These are phyloP conservation scores for Caenorhabditis remanei DNA, from an alignment of 1,140 invertebrate genomes.

Conservation along the genomic window DNA sequence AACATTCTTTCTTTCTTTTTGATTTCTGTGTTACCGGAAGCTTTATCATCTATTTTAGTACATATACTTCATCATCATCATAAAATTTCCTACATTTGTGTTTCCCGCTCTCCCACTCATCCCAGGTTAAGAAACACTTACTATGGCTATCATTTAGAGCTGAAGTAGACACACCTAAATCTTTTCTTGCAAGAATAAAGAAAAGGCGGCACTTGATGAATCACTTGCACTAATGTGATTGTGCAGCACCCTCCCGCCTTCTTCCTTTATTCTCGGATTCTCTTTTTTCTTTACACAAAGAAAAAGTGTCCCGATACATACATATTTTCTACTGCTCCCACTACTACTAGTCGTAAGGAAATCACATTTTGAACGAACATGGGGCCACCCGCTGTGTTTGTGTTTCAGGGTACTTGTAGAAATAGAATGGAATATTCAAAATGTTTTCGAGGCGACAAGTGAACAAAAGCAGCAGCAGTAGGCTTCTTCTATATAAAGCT, in stretches of 20 bases:
- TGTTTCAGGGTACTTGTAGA: not conserved
- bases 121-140: not conserved
- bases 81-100: too few species aligned
- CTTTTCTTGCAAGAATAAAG: conserved; percentile 22
- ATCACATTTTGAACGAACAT: conserved; percentile 17
- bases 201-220: conserved; percentile 55
- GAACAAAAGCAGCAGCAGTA: not conserved
- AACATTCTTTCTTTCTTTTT: too few species aligned
- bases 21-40: too few species aligned
- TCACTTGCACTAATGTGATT: conserved; percentile 55
- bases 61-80: too few species aligned
- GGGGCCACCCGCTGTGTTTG: not conserved
- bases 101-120: too few species aligned
- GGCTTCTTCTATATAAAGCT: conserved; percentile 29
- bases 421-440: conserved; percentile 20
- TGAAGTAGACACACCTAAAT: conserved; percentile 2
- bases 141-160: too few species aligned
- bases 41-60: too few species aligned
- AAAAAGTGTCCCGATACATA: not conserved
- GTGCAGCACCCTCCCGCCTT: not conserved
- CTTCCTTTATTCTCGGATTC: not conserved
- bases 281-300: not conserved
- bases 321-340: too few species aligned
- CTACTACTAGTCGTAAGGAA: conserved; percentile 1
- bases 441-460: conserved; percentile 41